phyloP scores from a whole-genome alignment of 1,140 invertebrate genomes.

The Oscheius sp. region DNA sequence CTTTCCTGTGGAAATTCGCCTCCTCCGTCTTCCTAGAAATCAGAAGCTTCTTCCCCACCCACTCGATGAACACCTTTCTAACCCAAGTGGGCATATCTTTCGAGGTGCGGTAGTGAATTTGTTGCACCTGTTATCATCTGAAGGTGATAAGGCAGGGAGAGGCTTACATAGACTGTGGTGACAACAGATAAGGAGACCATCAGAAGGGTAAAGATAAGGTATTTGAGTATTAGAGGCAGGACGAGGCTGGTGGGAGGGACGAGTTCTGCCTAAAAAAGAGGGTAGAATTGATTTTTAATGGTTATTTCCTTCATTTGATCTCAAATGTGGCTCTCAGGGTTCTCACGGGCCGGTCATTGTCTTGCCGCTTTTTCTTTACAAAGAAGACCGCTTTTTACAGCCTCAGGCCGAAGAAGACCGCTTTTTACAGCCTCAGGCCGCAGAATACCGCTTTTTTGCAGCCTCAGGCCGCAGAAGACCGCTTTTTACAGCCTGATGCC shows the following conservation, averaged over 20 bases:
- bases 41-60: conserved; percentile 65
- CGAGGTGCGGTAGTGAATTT: conserved; percentile 88
- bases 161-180: conserved; percentile 75
- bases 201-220: conserved; percentile 92
- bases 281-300: conserved; percentile 74
- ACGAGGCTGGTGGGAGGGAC: conserved; percentile 91
- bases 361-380: no score
- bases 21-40: conserved; percentile 37
- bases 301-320: no score
- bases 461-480: no score
- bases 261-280: conserved; percentile 72
- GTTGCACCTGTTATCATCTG: conserved; percentile 69
- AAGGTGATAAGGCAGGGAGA: no score
- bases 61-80: conserved; percentile 83
- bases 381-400: no score
- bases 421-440: no score
- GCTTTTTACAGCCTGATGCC: no score
- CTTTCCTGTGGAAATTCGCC: conserved; percentile 13
- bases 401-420: no score
- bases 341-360: no score
- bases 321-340: no score
- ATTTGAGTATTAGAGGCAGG: conserved; percentile 93
- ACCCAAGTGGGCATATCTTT: conserved; percentile 89
- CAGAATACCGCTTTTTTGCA: no score
- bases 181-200: conserved; percentile 99